Evolutionary conservation across 2,797 vertebrate species (phyloP).

Genomic region (Naso thynnoides): DNA sequence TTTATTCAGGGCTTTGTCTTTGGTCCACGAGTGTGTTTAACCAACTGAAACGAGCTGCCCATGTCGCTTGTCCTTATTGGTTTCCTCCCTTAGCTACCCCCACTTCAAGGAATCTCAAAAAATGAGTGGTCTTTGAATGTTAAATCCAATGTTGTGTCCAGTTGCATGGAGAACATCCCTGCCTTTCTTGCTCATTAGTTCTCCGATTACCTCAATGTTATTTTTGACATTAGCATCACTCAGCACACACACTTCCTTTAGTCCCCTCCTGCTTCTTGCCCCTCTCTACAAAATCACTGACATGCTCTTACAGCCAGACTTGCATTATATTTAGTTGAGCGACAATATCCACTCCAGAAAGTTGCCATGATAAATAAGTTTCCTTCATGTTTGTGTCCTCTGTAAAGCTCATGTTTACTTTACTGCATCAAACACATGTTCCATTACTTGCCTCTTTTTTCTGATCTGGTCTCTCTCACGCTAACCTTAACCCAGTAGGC

Average conservation of each 20-base stretch:
- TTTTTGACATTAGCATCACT: not conserved
- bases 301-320: not conserved
- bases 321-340: not conserved
- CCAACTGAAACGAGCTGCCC: too few species aligned
- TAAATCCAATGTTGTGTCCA: not conserved
- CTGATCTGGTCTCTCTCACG: not conserved
- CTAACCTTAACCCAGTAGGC: not conserved
- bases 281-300: not conserved
- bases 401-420: not conserved
- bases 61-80: too few species aligned
- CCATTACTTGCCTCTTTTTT: not conserved
- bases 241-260: not conserved
- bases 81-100: too few species aligned
- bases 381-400: not conserved
- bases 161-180: not conserved
- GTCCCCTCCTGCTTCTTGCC: not conserved
- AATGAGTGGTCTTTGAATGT: not conserved
- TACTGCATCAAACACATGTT: not conserved
- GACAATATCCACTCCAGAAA: not conserved
- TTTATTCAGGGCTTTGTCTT: too few species aligned
- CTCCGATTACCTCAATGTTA: not conserved
- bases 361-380: not conserved
- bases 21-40: too few species aligned
- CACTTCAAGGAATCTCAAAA: too few species aligned
- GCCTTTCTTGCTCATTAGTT: not conserved